Percentiles rank a stretch among this genome's conserved stretches.
phyloP scores from a whole-genome alignment of 2,888 invertebrate species.

The Hyppa rectilinea region DNA sequence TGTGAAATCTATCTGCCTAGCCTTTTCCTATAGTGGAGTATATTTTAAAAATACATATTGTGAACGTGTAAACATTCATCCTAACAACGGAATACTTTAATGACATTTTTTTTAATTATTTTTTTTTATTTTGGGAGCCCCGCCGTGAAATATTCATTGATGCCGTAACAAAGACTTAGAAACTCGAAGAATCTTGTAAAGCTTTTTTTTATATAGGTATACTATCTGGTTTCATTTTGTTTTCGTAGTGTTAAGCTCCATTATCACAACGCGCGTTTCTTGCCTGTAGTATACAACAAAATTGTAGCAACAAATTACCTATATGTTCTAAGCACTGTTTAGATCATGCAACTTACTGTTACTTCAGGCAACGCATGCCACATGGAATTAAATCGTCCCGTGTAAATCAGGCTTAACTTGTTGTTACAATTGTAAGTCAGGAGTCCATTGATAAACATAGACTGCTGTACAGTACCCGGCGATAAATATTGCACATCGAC shows the following conservation, averaged over 20 bases:
- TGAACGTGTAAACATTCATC: background rate
- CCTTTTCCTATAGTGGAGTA: too few relatives aligned
- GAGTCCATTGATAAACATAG: background rate
- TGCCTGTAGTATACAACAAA: background rate
- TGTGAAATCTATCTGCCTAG: too few relatives aligned
- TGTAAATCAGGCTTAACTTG: background rate
- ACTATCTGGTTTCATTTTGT: constrained; percentile 23
- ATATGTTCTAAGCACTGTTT: background rate
- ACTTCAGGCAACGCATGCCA: background rate
- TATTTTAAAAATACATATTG: too few relatives aligned
- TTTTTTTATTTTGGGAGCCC: constrained; percentile 41
- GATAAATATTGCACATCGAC: too few relatives aligned
- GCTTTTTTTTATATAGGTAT: background rate
- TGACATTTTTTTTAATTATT: constrained; percentile 47
- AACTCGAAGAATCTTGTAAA: constrained; percentile 16
- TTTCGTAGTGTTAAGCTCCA: background rate
- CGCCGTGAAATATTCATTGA: constrained; percentile 56
- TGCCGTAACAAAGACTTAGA: constrained; percentile 48
- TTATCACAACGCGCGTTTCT: background rate
- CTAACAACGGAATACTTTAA: background rate
- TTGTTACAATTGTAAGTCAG: background rate
- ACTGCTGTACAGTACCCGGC: too few relatives aligned
- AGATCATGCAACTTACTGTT: background rate
- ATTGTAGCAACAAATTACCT: background rate
- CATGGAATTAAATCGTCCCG: background rate